Evolutionary conservation across 2,797 vertebrate genomes (phyloP).

Genomic region (Chelonia mydas): DNA sequence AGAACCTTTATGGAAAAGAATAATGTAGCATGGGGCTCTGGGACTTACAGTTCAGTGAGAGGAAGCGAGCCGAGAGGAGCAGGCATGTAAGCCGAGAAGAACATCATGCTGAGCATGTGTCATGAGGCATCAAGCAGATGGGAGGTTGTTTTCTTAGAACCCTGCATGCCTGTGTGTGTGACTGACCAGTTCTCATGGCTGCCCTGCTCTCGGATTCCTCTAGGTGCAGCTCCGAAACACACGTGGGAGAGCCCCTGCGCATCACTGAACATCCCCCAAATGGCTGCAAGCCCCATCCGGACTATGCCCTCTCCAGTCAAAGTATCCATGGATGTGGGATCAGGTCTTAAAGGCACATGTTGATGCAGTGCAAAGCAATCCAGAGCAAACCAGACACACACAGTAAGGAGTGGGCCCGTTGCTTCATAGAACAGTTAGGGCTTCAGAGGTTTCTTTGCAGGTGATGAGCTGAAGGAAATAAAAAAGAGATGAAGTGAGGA

Average conservation of each 20-base stretch:
- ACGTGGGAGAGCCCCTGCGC: background rate
- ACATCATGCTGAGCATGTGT: background rate
- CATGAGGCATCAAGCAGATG: fast-evolving
- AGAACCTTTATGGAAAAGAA: background rate
- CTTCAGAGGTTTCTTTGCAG: background rate
- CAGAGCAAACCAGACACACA: background rate
- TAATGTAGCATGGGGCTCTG: background rate
- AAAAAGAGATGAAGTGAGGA: background rate
- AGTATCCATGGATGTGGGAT: background rate
- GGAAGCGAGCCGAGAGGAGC: background rate
- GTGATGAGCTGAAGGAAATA: background rate
- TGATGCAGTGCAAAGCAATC: background rate
- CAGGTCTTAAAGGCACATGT: background rate
- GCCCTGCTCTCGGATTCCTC: fast-evolving
- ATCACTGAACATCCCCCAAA: fast-evolving
- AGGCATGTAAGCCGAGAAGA: background rate
- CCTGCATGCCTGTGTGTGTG: background rate
- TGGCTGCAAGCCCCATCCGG: background rate
- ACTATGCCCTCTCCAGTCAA: background rate
- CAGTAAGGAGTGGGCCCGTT: background rate
- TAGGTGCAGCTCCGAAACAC: fast-evolving
- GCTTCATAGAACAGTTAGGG: background rate
- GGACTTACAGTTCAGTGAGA: background rate
- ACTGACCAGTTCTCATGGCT: background rate
- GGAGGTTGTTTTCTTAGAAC: background rate